Conservation (phyloP, 2,113 vertebrate genomes). For the Erinaceus europaeus region DNA sequence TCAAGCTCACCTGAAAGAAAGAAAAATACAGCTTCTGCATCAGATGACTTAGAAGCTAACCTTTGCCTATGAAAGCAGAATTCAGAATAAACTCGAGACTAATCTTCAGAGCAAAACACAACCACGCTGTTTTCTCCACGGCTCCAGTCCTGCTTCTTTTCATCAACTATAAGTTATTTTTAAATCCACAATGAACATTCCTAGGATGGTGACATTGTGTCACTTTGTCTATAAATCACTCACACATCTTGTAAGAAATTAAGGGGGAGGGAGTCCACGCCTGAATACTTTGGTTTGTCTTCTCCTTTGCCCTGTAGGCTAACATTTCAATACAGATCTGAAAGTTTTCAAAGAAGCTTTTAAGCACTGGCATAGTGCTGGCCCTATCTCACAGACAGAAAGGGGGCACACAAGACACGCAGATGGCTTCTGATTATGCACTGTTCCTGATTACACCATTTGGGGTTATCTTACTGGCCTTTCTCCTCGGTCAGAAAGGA, state of each 20-base stretch:
- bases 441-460: conserved; percentile 58
- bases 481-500: conserved; percentile 62
- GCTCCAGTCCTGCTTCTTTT: conserved; percentile 6
- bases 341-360: conserved; percentile 58
- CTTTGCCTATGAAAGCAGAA: conserved; percentile 33
- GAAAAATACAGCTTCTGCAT: conserved; percentile 12
- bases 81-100: conserved; percentile 39
- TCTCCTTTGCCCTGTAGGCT: conserved; percentile 37
- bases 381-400: conserved; percentile 66
- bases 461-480: conserved; percentile 66
- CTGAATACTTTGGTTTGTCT: conserved; percentile 59
- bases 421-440: conserved; percentile 71
- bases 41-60: conserved; percentile 5
- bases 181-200: conserved; percentile 53
- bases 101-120: not conserved
- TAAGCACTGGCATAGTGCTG: conserved; percentile 52
- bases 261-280: conserved; percentile 12
- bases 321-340: conserved; percentile 63
- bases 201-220: conserved; percentile 49
- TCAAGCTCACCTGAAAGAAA: conserved; percentile 7
- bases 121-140: conserved; percentile 44
- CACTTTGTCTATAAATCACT: conserved; percentile 60
- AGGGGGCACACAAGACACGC: conserved; percentile 35
- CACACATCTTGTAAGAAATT: conserved; percentile 60
- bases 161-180: conserved; percentile 48